phyloP scores from a whole-genome alignment of 1,140 invertebrate genomes.

The Agrypnia vestita region DNA sequence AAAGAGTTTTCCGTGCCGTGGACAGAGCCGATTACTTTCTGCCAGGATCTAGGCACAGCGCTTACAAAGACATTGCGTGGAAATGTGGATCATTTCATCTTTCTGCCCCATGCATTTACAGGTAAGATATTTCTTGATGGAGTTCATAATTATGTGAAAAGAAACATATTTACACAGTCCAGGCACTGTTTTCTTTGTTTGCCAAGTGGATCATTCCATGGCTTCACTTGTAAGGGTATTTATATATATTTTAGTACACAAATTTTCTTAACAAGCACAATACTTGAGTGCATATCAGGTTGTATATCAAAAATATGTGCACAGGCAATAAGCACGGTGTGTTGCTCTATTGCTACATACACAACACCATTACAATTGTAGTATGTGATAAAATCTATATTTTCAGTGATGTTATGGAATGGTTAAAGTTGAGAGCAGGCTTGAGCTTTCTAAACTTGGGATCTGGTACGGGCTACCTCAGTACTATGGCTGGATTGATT shows the following conservation, averaged over 20 bases:
- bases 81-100: slow-evolving; percentile 87
- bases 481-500: slow-evolving; percentile 90
- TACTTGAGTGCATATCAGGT: too few relatives aligned
- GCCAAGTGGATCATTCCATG: background rate
- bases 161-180: too few relatives aligned
- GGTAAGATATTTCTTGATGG: slow-evolving; percentile 61
- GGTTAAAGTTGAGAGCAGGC: slow-evolving; percentile 81
- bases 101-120: slow-evolving; percentile 93
- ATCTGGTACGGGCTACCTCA: slow-evolving; percentile 93
- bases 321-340: background rate
- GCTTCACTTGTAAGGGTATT: background rate
- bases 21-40: slow-evolving; percentile 89
- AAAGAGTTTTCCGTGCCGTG: slow-evolving; percentile 87
- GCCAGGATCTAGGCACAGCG: slow-evolving; percentile 77
- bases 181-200: background rate
- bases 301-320: background rate
- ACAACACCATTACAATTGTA: background rate
- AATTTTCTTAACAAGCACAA: too few relatives aligned
- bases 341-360: too few relatives aligned
- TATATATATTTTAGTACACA: too few relatives aligned
- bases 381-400: slow-evolving; percentile 7
- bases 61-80: slow-evolving; percentile 92
- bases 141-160: too few relatives aligned
- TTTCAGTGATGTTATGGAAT: slow-evolving; percentile 87
- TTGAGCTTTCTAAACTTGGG: slow-evolving; percentile 92